Evolutionary conservation across 2,797 vertebrate genomes (phyloP).

Genomic region (Artibeus lituratus): DNA sequence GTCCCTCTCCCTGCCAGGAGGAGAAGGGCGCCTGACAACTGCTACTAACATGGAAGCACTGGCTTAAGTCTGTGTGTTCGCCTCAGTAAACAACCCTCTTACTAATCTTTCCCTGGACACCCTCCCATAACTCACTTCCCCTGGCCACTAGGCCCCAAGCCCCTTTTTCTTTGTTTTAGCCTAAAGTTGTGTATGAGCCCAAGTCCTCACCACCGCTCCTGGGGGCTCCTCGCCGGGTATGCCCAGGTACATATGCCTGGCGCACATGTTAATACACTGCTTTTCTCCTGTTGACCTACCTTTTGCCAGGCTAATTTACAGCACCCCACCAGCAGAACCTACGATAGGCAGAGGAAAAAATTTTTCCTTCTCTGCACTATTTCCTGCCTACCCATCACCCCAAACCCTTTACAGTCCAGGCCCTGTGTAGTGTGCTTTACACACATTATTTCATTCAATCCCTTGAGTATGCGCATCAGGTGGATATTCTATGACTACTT

Average conservation of each 20-base stretch:
- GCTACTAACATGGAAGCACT: background rate
- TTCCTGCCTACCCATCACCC: background rate
- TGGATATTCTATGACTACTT: background rate
- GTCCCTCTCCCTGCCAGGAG: background rate
- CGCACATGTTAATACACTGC: background rate
- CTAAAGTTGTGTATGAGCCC: background rate
- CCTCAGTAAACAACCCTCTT: background rate
- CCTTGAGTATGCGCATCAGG: background rate
- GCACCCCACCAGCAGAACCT: background rate
- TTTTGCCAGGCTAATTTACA: background rate
- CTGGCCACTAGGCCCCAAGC: background rate
- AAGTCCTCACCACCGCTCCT: background rate
- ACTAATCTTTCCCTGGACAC: no score
- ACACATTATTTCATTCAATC: background rate
- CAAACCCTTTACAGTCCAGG: background rate
- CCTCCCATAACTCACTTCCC: background rate
- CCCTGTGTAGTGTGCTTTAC: background rate
- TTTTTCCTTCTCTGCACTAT: background rate
- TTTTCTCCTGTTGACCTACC: background rate
- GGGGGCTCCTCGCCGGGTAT: background rate
- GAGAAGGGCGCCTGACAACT: background rate
- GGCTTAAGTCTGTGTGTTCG: background rate
- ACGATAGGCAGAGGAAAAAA: background rate
- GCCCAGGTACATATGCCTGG: accelerated
- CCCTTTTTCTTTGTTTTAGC: background rate